Base-by-base conservation (phyloP, 2,113 vertebrate species). In the Cryptotis parvus region DNA sequence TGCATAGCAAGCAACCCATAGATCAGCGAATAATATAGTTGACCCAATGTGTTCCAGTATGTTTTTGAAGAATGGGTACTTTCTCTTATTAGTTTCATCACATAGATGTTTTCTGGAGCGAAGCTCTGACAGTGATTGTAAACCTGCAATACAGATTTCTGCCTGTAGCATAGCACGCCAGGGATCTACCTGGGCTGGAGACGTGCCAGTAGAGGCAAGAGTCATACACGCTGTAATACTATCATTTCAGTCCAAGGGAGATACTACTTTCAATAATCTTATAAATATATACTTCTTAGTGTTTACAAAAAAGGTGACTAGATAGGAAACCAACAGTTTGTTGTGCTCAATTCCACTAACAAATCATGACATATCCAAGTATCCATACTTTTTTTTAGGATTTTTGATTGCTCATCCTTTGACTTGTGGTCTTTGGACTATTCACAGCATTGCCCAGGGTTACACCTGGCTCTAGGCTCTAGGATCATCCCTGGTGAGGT, bases 131-230 rank as follows among this genome's bases (percentile, higher is more conserved):
- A 74, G 29, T 24, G n/a, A 80, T 35, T 49, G 4, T 27, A 31
- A 55, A 61, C 78, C 75, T 76, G 9, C 27, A 55, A 45, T n/a
- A 20, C 18, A 49, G 37, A 49, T 85, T 95, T 83, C 75, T 61
- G 39, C 49, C 15, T 33, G 52, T 73, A 76, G 33, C 20, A 89
- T 10, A 61, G 4, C 11, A 8, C 52, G 61, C 55, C 22, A 24
- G 55, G 55, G 55, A 58, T 58, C 20, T 24, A 58, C 18, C 20
- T 18, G 20, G 15, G 20, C 16, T 24, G 55, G 22, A 18, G 6
- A 24, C 6, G 18, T 58, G 20, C 55, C 45, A 49, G 14, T 49
- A 7, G 5, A 58, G 55, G 55, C 22, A 22, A 58, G 55, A 24
- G 55, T 7, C 18, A 18, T 58, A 58, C 18, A 61, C 49, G 2